Base-by-base conservation (phyloP, 2,797 vertebrate species). In the Sebastes oblongus region DNA sequence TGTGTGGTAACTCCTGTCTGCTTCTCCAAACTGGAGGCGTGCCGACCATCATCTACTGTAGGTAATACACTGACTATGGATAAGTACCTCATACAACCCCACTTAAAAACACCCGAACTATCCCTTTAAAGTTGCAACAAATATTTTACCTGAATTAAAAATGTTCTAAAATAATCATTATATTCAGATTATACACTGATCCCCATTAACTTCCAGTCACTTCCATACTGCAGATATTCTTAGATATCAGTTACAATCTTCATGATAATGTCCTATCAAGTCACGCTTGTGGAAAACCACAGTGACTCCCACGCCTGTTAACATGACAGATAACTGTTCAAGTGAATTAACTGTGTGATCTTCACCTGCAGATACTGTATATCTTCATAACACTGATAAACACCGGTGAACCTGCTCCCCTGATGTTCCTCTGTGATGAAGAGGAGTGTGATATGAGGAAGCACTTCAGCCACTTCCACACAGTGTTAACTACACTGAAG, bases 351-450 rank as follows among this genome's bases (percentile, higher is more conserved):
- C 29, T 12, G 3, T 22, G 32, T 54, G 64, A 67, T 39, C 20
- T 22, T 75, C 16, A 12, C 20, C 58, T 72, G 29, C 75, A 25
- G 24, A 46, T 22, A 30, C 54, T 50, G 34, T 20, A 8, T 5
- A 50, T 42, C 30, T 4, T 66, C 22, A 60, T n/a, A 32, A 11
- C 30, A 36, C 4, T 69, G 58, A 68, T 66, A 42, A 77, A 73
- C 65, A 29, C 4, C n/a, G 14, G 20, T 39, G 14, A 65, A 72
- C 55, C 60, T 29, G 46, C 39, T 50, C 29, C 18, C 25, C 42
- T 14, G 22, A 50, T 66, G 66, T 67, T 12, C 58, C 8, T 42
- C 29, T 50, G 34, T 78, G 72, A 84, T 79, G 66, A 83, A 71
- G 69, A 73, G 54, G 27, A 55, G 8, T 13, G 66, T 22, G 55